Evolutionary conservation across 2,797 vertebrate species (phyloP), one percentile per base, ranked within the genome.

Genomic region (Pangasius macronema): DNA sequence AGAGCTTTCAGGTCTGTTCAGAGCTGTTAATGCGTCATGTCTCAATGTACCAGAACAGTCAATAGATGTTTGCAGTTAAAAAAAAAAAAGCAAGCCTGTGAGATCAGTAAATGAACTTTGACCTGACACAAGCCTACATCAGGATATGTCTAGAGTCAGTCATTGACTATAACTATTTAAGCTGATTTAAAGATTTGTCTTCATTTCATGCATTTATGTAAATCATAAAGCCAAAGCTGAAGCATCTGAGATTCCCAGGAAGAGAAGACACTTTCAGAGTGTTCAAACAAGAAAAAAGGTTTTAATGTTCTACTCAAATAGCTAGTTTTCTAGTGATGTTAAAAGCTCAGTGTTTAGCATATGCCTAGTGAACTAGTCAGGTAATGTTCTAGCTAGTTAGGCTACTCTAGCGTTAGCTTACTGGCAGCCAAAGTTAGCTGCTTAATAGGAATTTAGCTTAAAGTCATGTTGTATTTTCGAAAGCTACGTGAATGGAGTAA

Each of bases 21-120:
- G 53, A 82, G 55, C 65, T 65, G 70, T 76, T 87, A 87, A 83
- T 83, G 57, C 2, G 27, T 59, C 22, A 36, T 39, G 86, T 53
- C 68, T 53, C 22, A 55, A 76, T 76, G 42, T 73, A 53, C 30
- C 24, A 51, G 22, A 22, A n/a, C 16, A 68, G 42, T 53, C 42
- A 67, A 83, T 24, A 53, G n/a, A 24, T 79, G 51, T 24, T 61
- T 22, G 30, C 36, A 27, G 22, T 59, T n/a, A 82, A 61, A 46
- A 46, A 59, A 42, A 18, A 24, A 22, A 68, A 42, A 72, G 39
- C 22, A 30, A 55, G 51, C 18, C 8, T 10, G 18, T 55, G 18
- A n/a, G 57, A 63, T 82, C 57, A n/a, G 24, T 63, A 57, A 46
- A 63, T 82, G 13, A 63, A 63, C 57, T 36, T 36, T 82, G 36